Evolutionary conservation across 1,140 invertebrate species (phyloP).

Genomic region (Phymastichus coffea): DNA sequence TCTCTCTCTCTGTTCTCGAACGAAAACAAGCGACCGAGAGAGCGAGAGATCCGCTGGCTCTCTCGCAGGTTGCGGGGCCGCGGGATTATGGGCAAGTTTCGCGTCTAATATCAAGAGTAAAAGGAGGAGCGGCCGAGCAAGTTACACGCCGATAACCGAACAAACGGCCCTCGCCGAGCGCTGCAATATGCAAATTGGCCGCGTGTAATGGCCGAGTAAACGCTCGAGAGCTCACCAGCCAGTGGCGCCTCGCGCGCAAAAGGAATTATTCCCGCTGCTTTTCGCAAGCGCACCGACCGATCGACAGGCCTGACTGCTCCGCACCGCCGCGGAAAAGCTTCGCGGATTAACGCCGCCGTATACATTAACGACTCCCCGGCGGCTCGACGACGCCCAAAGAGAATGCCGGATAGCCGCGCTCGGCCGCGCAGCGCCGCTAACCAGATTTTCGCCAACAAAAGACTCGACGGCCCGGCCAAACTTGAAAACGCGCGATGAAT

Average conservation of each 20-base stretch:
- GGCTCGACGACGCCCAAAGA: neutral
- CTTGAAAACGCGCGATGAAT: neutral
- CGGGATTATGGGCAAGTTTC: constrained; percentile 15
- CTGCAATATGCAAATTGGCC: constrained; percentile 24
- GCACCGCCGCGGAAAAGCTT: neutral
- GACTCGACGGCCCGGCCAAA: neutral
- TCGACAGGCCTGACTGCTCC: neutral
- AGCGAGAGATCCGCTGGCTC: too few species aligned
- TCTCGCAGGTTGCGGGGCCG: too few species aligned
- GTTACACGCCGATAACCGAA: constrained; percentile 19
- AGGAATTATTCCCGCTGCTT: too few species aligned
- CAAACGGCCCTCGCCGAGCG: neutral
- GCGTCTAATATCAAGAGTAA: neutral
- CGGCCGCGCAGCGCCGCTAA: too few species aligned
- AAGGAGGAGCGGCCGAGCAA: neutral
- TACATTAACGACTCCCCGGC: neutral
- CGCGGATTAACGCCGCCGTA: neutral
- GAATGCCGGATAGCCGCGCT: neutral
- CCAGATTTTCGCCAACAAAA: too few species aligned
- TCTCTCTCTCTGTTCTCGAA: too few species aligned
- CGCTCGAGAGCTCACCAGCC: neutral
- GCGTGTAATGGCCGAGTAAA: constrained; percentile 15
- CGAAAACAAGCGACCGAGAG: neutral
- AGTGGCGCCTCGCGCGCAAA: too few species aligned
- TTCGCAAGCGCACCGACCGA: neutral